Percentiles rank a stretch among this genome's conserved stretches.
phyloP scores from a whole-genome alignment of 2,113 vertebrate genomes.

The Oreochromis aureus region DNA sequence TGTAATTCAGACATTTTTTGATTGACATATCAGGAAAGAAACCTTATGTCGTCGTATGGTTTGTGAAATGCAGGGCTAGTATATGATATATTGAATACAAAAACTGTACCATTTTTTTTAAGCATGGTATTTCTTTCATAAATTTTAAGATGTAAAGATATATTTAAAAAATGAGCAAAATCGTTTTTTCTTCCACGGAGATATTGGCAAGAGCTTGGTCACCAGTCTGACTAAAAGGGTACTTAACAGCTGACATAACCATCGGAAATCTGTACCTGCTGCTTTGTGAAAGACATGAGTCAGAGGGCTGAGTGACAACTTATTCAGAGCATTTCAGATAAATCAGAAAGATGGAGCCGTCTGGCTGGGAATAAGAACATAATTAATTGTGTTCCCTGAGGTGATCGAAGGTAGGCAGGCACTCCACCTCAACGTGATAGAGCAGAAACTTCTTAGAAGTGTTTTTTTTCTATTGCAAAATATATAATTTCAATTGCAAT shows the following conservation, averaged over 20 bases:
- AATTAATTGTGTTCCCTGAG: not conserved
- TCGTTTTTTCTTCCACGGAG: not conserved
- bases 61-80: not conserved
- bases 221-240: not conserved
- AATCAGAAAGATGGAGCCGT: not conserved
- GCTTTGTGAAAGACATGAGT: not conserved
- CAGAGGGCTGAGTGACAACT: not conserved
- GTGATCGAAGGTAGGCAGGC: not conserved
- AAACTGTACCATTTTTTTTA: not conserved
- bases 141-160: not conserved
- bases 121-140: not conserved
- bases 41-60: not conserved
- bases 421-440: not conserved
- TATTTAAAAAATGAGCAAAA: not conserved
- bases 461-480: not conserved
- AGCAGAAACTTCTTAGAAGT: not conserved
- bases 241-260: not conserved
- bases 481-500: not conserved
- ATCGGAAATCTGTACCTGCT: not conserved
- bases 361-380: not conserved
- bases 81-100: not conserved
- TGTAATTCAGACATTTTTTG: not conserved
- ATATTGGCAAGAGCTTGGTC: not conserved
- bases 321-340: not conserved
- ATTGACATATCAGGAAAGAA: not conserved